These are phyloP conservation scores for Gandaritis pyraliata DNA, from an alignment of 2,888 invertebrate genomes.

Conservation along the genomic window DNA sequence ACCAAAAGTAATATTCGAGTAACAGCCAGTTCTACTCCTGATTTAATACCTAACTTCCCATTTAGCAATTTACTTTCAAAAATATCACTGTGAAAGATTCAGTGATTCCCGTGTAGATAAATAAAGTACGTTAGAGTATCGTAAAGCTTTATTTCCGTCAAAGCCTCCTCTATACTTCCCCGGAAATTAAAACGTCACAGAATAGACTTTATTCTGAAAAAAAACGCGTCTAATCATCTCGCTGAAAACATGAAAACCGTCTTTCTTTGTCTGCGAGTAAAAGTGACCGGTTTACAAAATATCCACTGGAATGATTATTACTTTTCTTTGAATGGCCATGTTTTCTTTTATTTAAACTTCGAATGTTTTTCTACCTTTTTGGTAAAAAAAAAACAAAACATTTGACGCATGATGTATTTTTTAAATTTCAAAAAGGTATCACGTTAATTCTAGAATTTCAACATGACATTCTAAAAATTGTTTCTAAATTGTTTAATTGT, in stretches of 20 bases:
- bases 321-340: too few relatives aligned
- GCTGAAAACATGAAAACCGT: slow-evolving; percentile 21
- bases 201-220: slow-evolving; percentile 38
- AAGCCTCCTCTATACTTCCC: slow-evolving; percentile 35
- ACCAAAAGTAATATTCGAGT: too few relatives aligned
- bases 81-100: background rate
- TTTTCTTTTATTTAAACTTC: too few relatives aligned
- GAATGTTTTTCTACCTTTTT: too few relatives aligned
- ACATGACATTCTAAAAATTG: too few relatives aligned
- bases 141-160: slow-evolving; percentile 42
- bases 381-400: too few relatives aligned
- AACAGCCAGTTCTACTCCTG: too few relatives aligned
- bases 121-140: slow-evolving; percentile 3
- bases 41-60: too few relatives aligned
- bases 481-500: too few relatives aligned
- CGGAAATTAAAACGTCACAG: slow-evolving; percentile 48
- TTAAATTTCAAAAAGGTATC: too few relatives aligned
- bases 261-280: slow-evolving; percentile 20
- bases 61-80: background rate
- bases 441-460: too few relatives aligned
- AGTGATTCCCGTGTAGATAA: background rate
- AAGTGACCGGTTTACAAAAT: slow-evolving; percentile 20
- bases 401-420: too few relatives aligned
- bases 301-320: background rate
- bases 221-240: slow-evolving; percentile 39